Evolutionary conservation across 2,888 invertebrate species (phyloP).

Genomic region (Lepidochrysops patricia): DNA sequence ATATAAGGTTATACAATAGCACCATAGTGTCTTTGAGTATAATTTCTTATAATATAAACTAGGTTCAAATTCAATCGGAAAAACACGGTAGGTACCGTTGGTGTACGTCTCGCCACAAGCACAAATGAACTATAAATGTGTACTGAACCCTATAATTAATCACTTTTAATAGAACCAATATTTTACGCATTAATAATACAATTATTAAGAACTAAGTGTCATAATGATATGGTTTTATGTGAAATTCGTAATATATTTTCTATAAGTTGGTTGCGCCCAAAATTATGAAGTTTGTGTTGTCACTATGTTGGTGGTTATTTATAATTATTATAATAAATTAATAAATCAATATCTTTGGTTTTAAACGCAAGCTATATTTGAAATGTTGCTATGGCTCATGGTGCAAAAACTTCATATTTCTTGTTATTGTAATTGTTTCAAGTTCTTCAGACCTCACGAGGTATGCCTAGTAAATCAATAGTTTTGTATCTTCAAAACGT

Average conservation of each 20-base stretch:
- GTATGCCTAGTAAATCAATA: background rate
- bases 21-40: too few relatives aligned
- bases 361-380: background rate
- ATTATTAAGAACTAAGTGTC: conserved; percentile 14
- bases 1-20: too few relatives aligned
- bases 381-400: background rate
- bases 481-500: background rate
- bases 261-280: background rate
- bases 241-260: background rate
- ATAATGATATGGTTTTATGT: background rate
- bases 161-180: conserved; percentile 13
- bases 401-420: background rate
- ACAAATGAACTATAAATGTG: conserved; percentile 27
- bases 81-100: background rate
- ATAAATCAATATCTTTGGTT: too few relatives aligned
- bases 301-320: too few relatives aligned
- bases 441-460: too few relatives aligned
- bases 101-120: background rate
- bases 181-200: conserved; percentile 3
- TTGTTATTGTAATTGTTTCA: background rate
- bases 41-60: too few relatives aligned
- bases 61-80: too few relatives aligned
- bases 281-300: background rate
- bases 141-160: conserved; percentile 33
- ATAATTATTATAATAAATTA: too few relatives aligned